Conservation (phyloP, 2,113 vertebrate species). For the Python bivittatus region DNA sequence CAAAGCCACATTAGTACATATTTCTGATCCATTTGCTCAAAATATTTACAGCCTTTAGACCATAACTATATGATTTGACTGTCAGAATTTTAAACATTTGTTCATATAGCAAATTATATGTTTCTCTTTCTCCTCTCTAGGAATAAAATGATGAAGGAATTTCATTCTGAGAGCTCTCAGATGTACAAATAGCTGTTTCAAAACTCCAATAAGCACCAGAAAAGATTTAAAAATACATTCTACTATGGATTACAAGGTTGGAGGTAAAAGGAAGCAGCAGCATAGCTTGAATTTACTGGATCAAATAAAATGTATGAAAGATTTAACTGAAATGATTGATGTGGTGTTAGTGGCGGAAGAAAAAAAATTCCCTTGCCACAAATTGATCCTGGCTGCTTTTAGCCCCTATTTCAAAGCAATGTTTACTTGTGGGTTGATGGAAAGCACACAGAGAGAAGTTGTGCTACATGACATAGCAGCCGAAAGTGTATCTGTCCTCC, state of each 20-base stretch:
- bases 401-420: constrained; percentile 95
- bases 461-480: constrained; percentile 82
- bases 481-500: constrained; percentile 82
- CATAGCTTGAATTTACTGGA: constrained; percentile 84
- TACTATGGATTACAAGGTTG: constrained; percentile 79
- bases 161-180: constrained; percentile 36
- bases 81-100: background rate
- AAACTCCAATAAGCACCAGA: constrained; percentile 33
- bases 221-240: constrained; percentile 21
- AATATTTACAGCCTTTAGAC: background rate
- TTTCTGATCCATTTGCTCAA: constrained; percentile 17
- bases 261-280: constrained; percentile 63
- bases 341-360: constrained; percentile 89
- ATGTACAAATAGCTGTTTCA: constrained; percentile 32
- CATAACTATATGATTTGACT: constrained; percentile 14
- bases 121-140: constrained; percentile 51
- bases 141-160: constrained; percentile 34
- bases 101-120: constrained; percentile 36
- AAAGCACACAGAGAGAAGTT: constrained; percentile 85
- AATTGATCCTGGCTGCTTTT: constrained; percentile 89
- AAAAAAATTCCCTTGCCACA: constrained; percentile 90
- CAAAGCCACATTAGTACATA: background rate
- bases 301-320: constrained; percentile 86
- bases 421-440: constrained; percentile 93
- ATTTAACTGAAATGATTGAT: constrained; percentile 84